phyloP scores from a whole-genome alignment of 1,140 invertebrate genomes.

The Drosophila lacertosa region DNA sequence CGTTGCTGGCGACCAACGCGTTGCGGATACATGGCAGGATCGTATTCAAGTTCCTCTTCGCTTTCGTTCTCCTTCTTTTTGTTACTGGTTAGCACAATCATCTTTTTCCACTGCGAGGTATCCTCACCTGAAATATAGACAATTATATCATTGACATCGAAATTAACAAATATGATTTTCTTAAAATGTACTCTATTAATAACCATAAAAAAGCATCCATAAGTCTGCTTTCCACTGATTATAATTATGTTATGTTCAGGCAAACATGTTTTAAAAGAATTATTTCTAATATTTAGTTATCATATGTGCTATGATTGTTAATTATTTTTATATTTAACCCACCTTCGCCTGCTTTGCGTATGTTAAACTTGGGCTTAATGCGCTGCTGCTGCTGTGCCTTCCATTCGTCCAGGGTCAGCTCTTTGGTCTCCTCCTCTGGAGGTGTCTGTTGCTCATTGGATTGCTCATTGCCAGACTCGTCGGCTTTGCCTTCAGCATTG shows the following conservation, averaged over 20 bases:
- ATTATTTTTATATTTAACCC: slow-evolving; percentile 3
- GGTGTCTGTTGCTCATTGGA: slow-evolving; percentile 85
- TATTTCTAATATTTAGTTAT: no score
- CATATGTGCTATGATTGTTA: no score
- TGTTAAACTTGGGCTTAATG: slow-evolving; percentile 93
- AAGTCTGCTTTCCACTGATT: no score
- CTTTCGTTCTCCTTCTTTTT: slow-evolving; percentile 86
- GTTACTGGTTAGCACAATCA: slow-evolving; percentile 86
- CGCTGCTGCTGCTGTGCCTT: slow-evolving; percentile 91
- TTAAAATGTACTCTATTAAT: no score
- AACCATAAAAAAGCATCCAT: no score
- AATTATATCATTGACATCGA: background rate
- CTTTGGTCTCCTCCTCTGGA: slow-evolving; percentile 90
- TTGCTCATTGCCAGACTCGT: slow-evolving; percentile 84
- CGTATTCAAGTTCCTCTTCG: slow-evolving; percentile 89
- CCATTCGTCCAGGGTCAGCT: slow-evolving; percentile 95
- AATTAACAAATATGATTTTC: no score
- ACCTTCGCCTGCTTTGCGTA: slow-evolving; percentile 95
- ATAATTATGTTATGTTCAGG: no score
- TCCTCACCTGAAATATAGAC: slow-evolving; percentile 88
- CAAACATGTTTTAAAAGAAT: no score
- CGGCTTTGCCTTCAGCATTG: slow-evolving; percentile 65
- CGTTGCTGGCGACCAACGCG: slow-evolving; percentile 94
- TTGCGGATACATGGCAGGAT: slow-evolving; percentile 92
- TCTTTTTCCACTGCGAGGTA: slow-evolving; percentile 95